phyloP scores from a whole-genome alignment of 2,113 vertebrate species.

The Bubo blakistoni region DNA sequence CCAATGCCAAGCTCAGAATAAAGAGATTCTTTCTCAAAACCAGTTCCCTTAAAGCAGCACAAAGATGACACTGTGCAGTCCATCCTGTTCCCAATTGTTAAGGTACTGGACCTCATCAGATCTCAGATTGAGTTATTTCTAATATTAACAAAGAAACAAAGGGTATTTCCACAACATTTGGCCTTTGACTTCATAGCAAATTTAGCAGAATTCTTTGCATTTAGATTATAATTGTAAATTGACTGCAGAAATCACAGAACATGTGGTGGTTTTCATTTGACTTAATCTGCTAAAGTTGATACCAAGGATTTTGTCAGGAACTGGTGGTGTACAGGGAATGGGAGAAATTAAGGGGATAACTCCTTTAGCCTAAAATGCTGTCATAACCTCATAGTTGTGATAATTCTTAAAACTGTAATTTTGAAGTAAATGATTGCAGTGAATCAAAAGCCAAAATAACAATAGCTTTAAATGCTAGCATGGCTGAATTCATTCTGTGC shows the following conservation, averaged over 20 bases:
- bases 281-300: neutral
- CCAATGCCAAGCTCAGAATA: neutral
- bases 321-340: neutral
- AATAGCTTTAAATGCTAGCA: neutral
- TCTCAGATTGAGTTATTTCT: neutral
- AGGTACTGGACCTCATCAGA: neutral
- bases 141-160: neutral
- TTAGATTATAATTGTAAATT: neutral
- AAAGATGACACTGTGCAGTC: neutral
- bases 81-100: neutral
- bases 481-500: neutral
- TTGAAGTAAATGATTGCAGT: neutral
- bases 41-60: neutral
- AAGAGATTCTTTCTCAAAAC: neutral
- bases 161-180: neutral
- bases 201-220: neutral
- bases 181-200: neutral
- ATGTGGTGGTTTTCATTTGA: neutral
- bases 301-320: neutral
- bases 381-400: neutral
- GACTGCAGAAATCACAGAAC: neutral
- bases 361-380: neutral
- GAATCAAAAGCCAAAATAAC: neutral
- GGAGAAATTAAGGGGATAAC: neutral
- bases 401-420: neutral